phyloP scores from a whole-genome alignment of 2,113 vertebrate species.

The Butorides virescens region DNA sequence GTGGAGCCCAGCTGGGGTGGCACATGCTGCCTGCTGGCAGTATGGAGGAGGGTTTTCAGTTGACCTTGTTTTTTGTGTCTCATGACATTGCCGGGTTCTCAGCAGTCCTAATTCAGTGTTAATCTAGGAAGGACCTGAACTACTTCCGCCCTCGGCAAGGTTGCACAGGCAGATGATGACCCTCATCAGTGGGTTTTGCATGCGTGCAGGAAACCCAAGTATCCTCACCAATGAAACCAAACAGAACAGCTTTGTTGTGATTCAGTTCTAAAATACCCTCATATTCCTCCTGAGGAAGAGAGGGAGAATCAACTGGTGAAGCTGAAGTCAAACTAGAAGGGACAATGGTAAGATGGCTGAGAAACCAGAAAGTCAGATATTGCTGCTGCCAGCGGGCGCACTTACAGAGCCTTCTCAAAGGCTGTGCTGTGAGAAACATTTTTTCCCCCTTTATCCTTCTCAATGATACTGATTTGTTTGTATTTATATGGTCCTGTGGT shows the following conservation, averaged over 20 bases:
- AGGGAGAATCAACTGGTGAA: background rate
- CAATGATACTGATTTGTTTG: background rate
- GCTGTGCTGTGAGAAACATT: background rate
- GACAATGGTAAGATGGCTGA: background rate
- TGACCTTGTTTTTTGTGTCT: background rate
- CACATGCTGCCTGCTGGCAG: background rate
- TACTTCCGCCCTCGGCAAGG: background rate
- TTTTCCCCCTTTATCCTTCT: background rate
- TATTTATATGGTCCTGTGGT: background rate
- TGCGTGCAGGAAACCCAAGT: background rate
- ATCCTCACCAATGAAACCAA: background rate
- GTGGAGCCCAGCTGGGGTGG: background rate
- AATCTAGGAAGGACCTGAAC: background rate
- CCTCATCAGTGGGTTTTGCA: background rate
- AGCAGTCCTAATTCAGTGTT: background rate
- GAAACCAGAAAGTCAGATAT: background rate
- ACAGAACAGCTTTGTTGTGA: background rate
- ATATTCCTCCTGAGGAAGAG: background rate
- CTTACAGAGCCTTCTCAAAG: background rate
- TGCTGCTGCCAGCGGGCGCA: accelerated
- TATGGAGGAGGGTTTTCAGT: background rate
- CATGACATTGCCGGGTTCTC: background rate
- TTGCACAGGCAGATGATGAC: background rate
- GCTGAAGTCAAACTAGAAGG: background rate
- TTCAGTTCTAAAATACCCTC: background rate